Evolutionary conservation across 2,797 vertebrate genomes (phyloP).

Genomic region (Danio aesculapii): DNA sequence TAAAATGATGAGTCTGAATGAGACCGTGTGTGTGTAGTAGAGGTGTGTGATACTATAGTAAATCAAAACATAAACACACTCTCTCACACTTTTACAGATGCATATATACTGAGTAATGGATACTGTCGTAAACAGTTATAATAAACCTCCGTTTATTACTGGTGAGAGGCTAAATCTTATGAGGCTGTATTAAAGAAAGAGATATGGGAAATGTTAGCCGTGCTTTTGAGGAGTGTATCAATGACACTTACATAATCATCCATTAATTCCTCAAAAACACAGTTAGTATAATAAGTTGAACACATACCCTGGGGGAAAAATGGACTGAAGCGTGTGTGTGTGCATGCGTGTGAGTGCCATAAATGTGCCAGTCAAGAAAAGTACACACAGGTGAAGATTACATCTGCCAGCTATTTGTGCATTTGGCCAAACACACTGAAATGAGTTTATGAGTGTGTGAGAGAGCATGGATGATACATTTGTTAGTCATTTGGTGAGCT

Average conservation of each 20-base stretch:
- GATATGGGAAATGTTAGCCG: neutral
- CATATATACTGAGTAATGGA: neutral
- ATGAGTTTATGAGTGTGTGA: neutral
- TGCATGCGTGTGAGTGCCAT: neutral
- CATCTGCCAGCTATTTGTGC: slow-evolving; percentile 5
- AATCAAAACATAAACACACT: slow-evolving; percentile 16
- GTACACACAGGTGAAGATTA: slow-evolving; percentile 33
- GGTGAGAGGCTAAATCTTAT: neutral
- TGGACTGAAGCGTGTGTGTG: neutral
- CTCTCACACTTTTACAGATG: slow-evolving; percentile 1
- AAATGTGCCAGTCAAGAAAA: slow-evolving; percentile 11
- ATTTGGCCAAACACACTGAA: slow-evolving; percentile 24
- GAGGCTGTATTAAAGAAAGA: slow-evolving; percentile 3
- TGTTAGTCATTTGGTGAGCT: slow-evolving; percentile 41
- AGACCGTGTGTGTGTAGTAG: neutral
- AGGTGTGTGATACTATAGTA: neutral
- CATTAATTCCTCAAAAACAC: neutral
- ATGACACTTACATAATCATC: neutral
- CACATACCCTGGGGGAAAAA: neutral
- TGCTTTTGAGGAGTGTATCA: slow-evolving; percentile 11
- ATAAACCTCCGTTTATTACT: slow-evolving; percentile 19
- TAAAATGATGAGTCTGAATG: neutral
- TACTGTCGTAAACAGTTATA: neutral
- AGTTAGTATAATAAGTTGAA: neutral
- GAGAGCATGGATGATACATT: neutral